These are phyloP conservation scores for Drosophila yooni DNA, from an alignment of 2,888 invertebrate genomes.

Conservation along the genomic window DNA sequence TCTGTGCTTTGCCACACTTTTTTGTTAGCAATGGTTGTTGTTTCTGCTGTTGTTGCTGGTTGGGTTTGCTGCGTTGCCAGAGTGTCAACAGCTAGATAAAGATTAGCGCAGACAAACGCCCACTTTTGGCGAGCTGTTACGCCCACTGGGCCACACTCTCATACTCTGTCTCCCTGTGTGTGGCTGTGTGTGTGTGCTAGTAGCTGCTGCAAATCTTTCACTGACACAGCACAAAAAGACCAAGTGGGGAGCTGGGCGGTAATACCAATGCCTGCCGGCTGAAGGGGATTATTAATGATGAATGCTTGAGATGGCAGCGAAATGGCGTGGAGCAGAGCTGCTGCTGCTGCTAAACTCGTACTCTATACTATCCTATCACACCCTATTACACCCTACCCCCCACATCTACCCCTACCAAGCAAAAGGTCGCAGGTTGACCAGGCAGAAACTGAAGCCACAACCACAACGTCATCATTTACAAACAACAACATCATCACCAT, in stretches of 20 bases:
- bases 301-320: constrained; percentile 79
- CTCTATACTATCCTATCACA: neutral
- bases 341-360: neutral
- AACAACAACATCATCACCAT: constrained; percentile 12
- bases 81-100: constrained; percentile 82
- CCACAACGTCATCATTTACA: constrained; percentile 30
- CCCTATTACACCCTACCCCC: neutral
- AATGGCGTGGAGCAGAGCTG: constrained; percentile 57
- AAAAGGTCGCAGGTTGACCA: constrained; percentile 54
- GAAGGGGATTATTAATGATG: constrained; percentile 74
- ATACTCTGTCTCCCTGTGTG: constrained; percentile 6
- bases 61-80: constrained; percentile 70
- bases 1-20: constrained; percentile 66
- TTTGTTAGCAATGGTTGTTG: constrained; percentile 34
- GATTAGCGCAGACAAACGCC: constrained; percentile 80
- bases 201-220: constrained; percentile 70
- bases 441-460: constrained; percentile 28
- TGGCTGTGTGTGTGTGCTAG: constrained; percentile 33
- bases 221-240: constrained; percentile 76
- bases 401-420: neutral
- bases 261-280: constrained; percentile 47
- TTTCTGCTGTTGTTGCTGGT: constrained; percentile 44
- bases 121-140: constrained; percentile 73
- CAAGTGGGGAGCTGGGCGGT: constrained; percentile 18
- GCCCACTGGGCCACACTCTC: constrained; percentile 70